Evolutionary conservation across 2,113 vertebrate species (phyloP), one percentile per base, ranked within the genome.

Genomic region (Aythya baeri): DNA sequence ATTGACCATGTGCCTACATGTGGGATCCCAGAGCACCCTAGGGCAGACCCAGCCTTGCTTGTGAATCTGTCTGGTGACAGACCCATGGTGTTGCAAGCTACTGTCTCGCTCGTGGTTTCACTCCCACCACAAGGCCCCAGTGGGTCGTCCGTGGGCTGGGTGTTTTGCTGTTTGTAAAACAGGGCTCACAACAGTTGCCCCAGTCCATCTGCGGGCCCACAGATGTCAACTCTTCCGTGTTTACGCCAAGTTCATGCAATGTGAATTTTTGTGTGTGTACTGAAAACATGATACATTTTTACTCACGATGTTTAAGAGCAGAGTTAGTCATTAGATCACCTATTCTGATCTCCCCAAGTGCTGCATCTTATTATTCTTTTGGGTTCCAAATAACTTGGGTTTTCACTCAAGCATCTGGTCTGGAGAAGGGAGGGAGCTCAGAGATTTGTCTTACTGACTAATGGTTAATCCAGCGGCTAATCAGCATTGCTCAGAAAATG

Each of bases 401-500:
- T 91, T 88, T 95, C 15, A 3, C 70, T 84, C 43, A 81, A 83
- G 57, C 23, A 65, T 44, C 38, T 90, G 86, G 29, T 88, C 83
- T 88, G 58, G 73, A 86, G 44, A 22, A 6, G 1, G 0, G 0
- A 89, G 50, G 52, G 57, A 94, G 86, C 72, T 92, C 74, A 62
- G 49, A 44, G 74, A 79, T 94, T 96, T 81, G 80, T 79, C 54
- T 95, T 74, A 78, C 44, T 65, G 91, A 38, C 58, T 55, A 58
- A 54, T 11, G 17, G 86, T 89, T 92, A 89, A 81, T 83, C 71
- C 6, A 32, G 57, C 2, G 2, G 63, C 63, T 95, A 86, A 85
- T 96, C 80, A 94, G 83, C 94, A 83, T 86, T 75, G 73, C 80
- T 86, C 79, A 91, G 79, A 88, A 93, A 95, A 89, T 88, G 20